Percentiles rank a stretch among this genome's conserved stretches.
These are phyloP conservation scores for Rhabdophis nuchalis DNA, from an alignment of 2,797 vertebrate genomes.

Conservation along the genomic window DNA sequence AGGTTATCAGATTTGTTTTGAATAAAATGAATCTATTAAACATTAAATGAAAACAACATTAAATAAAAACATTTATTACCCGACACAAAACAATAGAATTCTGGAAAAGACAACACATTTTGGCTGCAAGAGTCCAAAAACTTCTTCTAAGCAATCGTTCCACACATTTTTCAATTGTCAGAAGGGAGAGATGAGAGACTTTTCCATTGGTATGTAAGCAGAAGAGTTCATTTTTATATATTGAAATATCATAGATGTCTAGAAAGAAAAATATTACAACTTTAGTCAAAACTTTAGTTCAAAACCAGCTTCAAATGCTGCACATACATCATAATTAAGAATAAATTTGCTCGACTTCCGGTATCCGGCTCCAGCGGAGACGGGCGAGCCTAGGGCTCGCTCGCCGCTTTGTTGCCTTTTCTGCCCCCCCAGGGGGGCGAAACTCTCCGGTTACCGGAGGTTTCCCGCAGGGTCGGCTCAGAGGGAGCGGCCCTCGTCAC, in stretches of 20 bases:
- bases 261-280: conserved; percentile 36
- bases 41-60: background rate
- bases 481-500: too few relatives aligned
- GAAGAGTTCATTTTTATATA: conserved; percentile 88
- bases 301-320: background rate
- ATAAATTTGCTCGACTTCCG: background rate
- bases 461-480: too few relatives aligned
- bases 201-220: conserved; percentile 86
- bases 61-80: conserved; percentile 69
- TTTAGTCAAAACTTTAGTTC: background rate
- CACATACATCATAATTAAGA: background rate
- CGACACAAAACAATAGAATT: conserved; percentile 78
- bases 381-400: too few relatives aligned
- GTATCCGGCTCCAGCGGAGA: too few relatives aligned
- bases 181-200: conserved; percentile 83
- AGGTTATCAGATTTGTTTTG: background rate
- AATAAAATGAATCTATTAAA: background rate
- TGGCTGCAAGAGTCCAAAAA: conserved; percentile 81
- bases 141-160: conserved; percentile 87
- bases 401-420: too few relatives aligned
- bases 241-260: conserved; percentile 87
- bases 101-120: conserved; percentile 87
- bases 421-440: too few relatives aligned
- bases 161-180: conserved; percentile 86
- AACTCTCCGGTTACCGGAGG: too few relatives aligned